phyloP scores from a whole-genome alignment of 2,113 vertebrate genomes.

The Phalacrocorax carbo region DNA sequence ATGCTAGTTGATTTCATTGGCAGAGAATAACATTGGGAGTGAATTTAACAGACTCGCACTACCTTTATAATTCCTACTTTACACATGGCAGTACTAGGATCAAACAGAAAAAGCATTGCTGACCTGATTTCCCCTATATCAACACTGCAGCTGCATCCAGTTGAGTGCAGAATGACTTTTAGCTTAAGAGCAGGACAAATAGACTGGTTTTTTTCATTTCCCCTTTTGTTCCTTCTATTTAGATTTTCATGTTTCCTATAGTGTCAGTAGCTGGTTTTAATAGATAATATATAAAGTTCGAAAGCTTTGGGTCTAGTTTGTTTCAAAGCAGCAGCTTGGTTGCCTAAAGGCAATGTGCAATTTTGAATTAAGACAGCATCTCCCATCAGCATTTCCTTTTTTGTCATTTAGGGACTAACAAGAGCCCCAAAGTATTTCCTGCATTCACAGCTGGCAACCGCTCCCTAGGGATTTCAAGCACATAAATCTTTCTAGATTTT shows the following conservation, averaged over 20 bases:
- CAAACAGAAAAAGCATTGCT: neutral
- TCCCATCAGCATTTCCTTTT: neutral
- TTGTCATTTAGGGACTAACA: neutral
- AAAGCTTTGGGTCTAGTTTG: neutral
- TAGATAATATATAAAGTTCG: neutral
- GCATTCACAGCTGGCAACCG: neutral
- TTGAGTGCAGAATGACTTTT: neutral
- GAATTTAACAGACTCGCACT: neutral
- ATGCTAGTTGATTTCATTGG: neutral
- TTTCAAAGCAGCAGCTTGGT: neutral
- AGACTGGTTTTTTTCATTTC: neutral
- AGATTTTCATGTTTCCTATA: neutral
- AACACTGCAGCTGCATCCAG: neutral
- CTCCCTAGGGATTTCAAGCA: neutral
- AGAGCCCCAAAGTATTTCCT: slow-evolving; percentile 10
- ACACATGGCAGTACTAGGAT: neutral
- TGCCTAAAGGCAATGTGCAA: neutral
- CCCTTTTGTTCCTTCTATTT: neutral
- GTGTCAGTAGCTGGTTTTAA: neutral
- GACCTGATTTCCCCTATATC: neutral
- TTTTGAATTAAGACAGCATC: neutral
- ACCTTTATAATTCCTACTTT: neutral
- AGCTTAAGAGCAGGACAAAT: neutral
- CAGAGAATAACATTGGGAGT: neutral
- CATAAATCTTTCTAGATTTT: neutral